These are phyloP conservation scores for Epicauta chinensis DNA, from an alignment of 1,140 invertebrate species.

Conservation along the genomic window DNA sequence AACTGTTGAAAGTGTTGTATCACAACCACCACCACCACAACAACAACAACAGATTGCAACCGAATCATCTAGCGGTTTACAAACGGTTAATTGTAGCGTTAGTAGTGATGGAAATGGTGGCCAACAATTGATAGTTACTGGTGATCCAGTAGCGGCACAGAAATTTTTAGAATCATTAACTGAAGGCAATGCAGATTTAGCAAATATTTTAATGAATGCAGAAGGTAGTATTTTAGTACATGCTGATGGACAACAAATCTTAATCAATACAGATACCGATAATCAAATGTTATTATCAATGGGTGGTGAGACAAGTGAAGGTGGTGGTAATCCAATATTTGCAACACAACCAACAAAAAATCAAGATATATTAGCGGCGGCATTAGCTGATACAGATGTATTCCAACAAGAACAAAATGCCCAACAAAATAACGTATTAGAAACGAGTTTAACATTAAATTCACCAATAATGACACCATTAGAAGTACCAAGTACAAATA, in stretches of 20 bases:
- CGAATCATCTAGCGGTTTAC: neutral
- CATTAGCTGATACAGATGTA: constrained; percentile 66
- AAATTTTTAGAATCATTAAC: constrained; percentile 40
- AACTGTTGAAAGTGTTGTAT: neutral
- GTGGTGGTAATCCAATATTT: constrained; percentile 31
- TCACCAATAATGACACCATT: constrained; percentile 76
- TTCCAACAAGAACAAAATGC: constrained; percentile 54
- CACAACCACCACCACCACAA: constrained; percentile 1
- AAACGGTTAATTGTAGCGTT: constrained; percentile 1
- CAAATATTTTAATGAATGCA: constrained; percentile 37
- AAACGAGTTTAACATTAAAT: constrained; percentile 65
- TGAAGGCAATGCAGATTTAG: constrained; percentile 39
- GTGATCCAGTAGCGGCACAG: constrained; percentile 38
- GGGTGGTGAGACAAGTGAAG: constrained; percentile 18
- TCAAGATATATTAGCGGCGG: constrained; percentile 69
- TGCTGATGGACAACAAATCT: constrained; percentile 42
- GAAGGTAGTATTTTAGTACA: constrained; percentile 42
- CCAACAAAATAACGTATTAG: constrained; percentile 48
- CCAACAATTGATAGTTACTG: constrained; percentile 41
- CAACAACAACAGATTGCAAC: constrained; percentile 1
- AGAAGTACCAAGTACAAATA: constrained; percentile 58
- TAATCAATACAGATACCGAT: constrained; percentile 39
- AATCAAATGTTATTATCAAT: constrained; percentile 34
- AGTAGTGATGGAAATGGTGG: constrained; percentile 9
- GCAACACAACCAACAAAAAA: constrained; percentile 43